phyloP scores from a whole-genome alignment of 2,888 invertebrate species.

The Germaria angustata region DNA sequence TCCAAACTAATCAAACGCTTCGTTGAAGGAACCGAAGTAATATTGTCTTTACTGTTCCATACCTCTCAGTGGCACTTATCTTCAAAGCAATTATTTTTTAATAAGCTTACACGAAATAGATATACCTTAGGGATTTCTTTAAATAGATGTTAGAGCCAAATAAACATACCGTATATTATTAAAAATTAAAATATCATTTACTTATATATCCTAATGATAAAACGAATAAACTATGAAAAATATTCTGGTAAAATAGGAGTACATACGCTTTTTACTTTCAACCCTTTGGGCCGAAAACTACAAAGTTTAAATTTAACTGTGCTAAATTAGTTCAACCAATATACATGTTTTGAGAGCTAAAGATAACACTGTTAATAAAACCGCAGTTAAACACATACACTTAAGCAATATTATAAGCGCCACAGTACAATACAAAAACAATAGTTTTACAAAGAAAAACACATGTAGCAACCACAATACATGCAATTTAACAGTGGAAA shows the following conservation, averaged over 20 bases:
- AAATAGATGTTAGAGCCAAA: background rate
- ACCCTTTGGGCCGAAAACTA: conserved; percentile 1
- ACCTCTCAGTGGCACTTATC: background rate
- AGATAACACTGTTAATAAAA: conserved; percentile 47
- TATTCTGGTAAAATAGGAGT: background rate
- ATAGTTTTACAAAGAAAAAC: background rate
- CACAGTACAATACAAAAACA: background rate
- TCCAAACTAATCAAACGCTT: background rate
- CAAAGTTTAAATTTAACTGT: conserved; percentile 45
- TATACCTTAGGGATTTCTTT: conserved; percentile 22
- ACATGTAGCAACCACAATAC: conserved; percentile 17
- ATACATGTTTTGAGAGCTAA: conserved; percentile 31
- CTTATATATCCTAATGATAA: conserved; percentile 21
- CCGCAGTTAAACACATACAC: background rate
- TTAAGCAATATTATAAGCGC: background rate
- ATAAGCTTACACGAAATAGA: background rate
- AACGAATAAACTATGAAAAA: conserved; percentile 3
- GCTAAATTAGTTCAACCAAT: conserved; percentile 56
- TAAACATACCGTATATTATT: conserved; percentile 4
- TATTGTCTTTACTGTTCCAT: background rate
- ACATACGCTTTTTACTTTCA: background rate
- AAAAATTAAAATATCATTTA: background rate
- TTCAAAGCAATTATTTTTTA: conserved; percentile 11
- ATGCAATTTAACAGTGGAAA: conserved; percentile 28
- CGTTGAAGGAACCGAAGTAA: background rate